Conservation (phyloP, 2,113 vertebrate genomes). For the Eidolon helvum region DNA sequence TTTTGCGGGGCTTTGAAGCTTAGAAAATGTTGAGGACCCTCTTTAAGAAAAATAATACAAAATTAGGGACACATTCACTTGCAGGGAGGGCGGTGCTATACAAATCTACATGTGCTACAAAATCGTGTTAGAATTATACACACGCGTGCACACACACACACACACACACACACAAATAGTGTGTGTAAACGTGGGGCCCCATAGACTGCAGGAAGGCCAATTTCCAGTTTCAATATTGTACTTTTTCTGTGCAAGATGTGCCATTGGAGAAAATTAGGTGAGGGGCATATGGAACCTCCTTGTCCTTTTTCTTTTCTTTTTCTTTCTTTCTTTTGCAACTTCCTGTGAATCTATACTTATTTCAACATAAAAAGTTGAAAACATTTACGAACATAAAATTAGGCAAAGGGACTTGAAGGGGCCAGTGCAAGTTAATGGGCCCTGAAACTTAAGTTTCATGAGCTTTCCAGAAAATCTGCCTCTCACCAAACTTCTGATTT, state of each 20-base stretch:
- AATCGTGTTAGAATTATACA: neutral
- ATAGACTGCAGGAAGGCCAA: rapidly evolving
- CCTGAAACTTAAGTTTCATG: neutral
- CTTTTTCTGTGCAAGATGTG: neutral
- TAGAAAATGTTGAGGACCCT: neutral
- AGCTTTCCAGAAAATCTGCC: neutral
- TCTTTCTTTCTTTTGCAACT: neutral
- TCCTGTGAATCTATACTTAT: neutral
- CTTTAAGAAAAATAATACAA: neutral
- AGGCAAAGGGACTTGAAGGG: neutral
- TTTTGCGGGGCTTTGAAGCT: neutral
- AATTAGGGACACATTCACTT: neutral
- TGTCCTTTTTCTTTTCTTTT: neutral
- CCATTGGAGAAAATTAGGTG: neutral
- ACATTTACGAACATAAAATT: neutral
- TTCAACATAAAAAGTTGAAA: neutral
- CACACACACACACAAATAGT: neutral
- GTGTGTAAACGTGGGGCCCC: too few relatives aligned
- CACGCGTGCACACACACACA: neutral
- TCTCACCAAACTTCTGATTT: neutral
- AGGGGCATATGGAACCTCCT: neutral
- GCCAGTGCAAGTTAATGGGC: neutral
- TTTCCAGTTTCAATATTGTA: rapidly evolving
- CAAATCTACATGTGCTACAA: neutral
- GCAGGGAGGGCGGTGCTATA: too few relatives aligned